These are phyloP conservation scores for Aldrovandia affinis DNA, from an alignment of 2,797 vertebrate genomes.

Conservation along the genomic window DNA sequence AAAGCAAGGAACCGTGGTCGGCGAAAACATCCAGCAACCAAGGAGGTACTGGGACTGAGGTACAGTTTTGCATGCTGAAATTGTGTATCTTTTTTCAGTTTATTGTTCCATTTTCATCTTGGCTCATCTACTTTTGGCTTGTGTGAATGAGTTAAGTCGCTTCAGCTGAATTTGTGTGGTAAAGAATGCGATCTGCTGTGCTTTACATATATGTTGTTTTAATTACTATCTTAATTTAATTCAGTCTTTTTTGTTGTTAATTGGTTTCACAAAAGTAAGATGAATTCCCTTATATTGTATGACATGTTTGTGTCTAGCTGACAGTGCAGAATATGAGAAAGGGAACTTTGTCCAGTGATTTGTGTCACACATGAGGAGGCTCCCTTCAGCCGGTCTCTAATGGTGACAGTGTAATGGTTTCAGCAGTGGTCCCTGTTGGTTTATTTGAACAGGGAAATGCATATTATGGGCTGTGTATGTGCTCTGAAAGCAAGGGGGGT, in stretches of 20 bases:
- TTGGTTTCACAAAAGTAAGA: too few relatives aligned
- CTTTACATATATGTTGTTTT: background rate
- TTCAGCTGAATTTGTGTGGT: background rate
- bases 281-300: background rate
- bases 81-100: background rate
- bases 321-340: too few relatives aligned
- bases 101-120: background rate
- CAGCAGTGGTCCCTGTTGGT: background rate
- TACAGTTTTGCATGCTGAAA: background rate
- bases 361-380: background rate
- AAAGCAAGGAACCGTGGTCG: background rate
- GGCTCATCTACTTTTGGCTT: background rate
- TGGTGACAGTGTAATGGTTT: background rate
- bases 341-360: background rate
- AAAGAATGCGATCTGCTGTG: background rate
- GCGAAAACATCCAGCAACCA: background rate
- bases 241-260: too few relatives aligned
- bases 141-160: background rate
- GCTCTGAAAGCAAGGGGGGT: too few relatives aligned
- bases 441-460: constrained; percentile 2
- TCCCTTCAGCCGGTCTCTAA: too few relatives aligned
- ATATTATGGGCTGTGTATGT: background rate
- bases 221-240: background rate
- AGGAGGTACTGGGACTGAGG: constrained; percentile 11
- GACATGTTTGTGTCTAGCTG: background rate